Evolutionary conservation across 2,888 invertebrate species (phyloP), one percentile per base, ranked within the genome.

Genomic region (Synergus gifuensis): DNA sequence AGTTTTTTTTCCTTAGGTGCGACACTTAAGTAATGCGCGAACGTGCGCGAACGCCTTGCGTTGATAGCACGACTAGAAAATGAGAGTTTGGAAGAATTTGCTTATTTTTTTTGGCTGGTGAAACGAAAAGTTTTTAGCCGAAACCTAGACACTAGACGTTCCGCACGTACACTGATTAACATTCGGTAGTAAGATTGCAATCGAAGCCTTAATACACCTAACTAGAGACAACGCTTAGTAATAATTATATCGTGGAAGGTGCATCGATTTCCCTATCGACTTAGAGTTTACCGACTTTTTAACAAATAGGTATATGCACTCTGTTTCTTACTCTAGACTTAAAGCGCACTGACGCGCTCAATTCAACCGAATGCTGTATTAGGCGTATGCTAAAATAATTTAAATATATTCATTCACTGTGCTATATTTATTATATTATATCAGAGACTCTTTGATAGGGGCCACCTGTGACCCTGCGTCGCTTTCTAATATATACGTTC

Each of bases 331-430:
- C 49, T n/a, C 77, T 77, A 69, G 49, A 77, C 62, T 78, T 83
- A 81, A 84, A 82, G 80, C 81, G 80, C 82, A 82, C 78, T 80
- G 80, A 82, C 82, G 67, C 79, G 80, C 79, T 78, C 82, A 67
- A 78, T 79, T 83, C 76, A 78, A 76, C 60, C 81, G 78, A 80
- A 82, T 80, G 83, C 81, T 86, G 85, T 82, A 82, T 89, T 88
- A 89, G 90, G 90, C 90, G 84, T 89, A 89, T 87, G 85, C 86
- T 90, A 88, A 89, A 88, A 89, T 89, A 89, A 87, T 83, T 88
- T 88, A 87, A 84, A 83, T 84, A 84, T 87, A 79, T 86, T 83
- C 84, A 83, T 81, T 79, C 79, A 83, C 62, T 79, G 73, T 83
- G 77, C 83, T 85, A 83, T 86, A 80, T 85, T 85, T 86, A 83